Evolutionary conservation across 2,113 vertebrate genomes (phyloP), one percentile per base, ranked within the genome.

Genomic region (Dolichallabes microphthalmus): DNA sequence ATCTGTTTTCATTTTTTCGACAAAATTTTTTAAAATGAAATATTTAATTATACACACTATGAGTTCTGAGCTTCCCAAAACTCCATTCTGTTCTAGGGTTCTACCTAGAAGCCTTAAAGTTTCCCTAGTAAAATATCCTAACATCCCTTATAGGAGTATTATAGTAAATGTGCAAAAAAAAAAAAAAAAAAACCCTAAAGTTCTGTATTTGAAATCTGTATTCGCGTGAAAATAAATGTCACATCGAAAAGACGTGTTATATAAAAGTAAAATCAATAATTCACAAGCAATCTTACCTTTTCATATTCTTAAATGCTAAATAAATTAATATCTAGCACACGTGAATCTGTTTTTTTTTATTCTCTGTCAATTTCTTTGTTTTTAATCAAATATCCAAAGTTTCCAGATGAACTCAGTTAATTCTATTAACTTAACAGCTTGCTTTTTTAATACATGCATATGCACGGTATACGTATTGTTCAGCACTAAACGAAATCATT

Each of bases 401-500:
- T 30, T 77, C 5, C 19, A 58, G 4, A 58, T n/a, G 60, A 35
- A 61, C 17, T 22, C 20, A 12, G 13, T 53, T 57, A 22, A 25
- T 53, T 57, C 57, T 53, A 77, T 13, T 4, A 17, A 57, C 25
- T 57, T 27, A 9, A 78, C 4, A 32, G 11, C 8, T 32, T 73
- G 9, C 3, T 3, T 32, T 71, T 71, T 45, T 60, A 79, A 79
- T 60, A 20, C 30, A 60, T 53, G 45, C 4, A 66, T 35, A 32
- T 50, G 25, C 4, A 53, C 68, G 14, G 35, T 25, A 66, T 80
- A 61, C 1, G n/a, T 68, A 76, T 86, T 66, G 61, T 85, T 84
- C 60, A 58, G 32, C 12, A 53, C 60, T 35, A 32, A 76, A 85
- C 50, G 25, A 78, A 82, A 82, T 75, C 52, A 80, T 68, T 66